These are phyloP conservation scores for Phainopepla nitens DNA, from an alignment of 2,113 vertebrate species.

Conservation along the genomic window DNA sequence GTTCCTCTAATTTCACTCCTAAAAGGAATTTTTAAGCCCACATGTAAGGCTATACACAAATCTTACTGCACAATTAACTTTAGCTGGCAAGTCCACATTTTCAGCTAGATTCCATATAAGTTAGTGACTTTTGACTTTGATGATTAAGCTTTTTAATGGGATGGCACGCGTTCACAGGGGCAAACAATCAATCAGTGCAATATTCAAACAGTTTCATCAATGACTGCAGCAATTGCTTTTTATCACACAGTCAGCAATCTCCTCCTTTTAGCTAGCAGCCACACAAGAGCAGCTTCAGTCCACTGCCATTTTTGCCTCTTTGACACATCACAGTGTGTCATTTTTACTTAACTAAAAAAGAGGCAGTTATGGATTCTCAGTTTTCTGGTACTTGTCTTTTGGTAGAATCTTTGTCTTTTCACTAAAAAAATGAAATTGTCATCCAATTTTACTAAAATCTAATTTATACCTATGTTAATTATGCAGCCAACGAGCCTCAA, in stretches of 20 bases:
- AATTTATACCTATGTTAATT: conserved; percentile 51
- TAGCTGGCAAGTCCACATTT: neutral
- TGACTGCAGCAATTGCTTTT: neutral
- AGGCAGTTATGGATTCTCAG: neutral
- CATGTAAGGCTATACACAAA: neutral
- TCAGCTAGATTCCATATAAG: neutral
- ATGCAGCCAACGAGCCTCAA: neutral
- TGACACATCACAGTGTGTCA: neutral
- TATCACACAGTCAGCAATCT: neutral
- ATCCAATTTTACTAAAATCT: conserved; percentile 32
- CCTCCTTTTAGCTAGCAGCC: neutral
- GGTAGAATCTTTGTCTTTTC: neutral
- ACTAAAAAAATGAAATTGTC: neutral
- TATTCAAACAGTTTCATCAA: neutral
- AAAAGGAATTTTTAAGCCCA: neutral
- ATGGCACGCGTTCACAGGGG: neutral
- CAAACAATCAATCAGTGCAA: conserved; percentile 18
- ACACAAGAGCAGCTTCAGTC: neutral
- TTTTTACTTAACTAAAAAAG: neutral
- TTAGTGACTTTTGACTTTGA: neutral
- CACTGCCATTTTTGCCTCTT: neutral
- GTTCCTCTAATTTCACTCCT: neutral
- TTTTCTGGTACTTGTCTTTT: neutral
- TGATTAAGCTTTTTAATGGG: conserved; percentile 6
- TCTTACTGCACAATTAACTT: neutral